Conservation (phyloP, 2,888 invertebrate species). For the Drosophila acutilabella region DNA sequence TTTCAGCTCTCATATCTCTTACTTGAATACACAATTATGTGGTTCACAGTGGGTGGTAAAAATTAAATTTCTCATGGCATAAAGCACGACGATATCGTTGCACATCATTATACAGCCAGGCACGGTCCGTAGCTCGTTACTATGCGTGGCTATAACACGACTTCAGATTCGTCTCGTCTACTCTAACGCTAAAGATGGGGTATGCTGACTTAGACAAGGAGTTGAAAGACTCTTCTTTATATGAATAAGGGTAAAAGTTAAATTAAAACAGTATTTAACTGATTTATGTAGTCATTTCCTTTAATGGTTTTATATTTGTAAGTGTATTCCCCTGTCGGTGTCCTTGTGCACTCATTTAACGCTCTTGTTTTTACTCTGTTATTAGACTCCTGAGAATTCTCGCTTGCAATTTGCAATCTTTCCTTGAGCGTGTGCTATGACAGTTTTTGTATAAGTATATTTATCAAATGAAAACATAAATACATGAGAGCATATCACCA, state of each 20-base stretch:
- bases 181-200: slow-evolving; percentile 21
- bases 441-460: slow-evolving; percentile 66
- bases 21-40: slow-evolving; percentile 78
- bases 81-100: slow-evolving; percentile 61
- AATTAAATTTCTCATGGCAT: slow-evolving; percentile 73
- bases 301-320: no score
- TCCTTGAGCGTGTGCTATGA: slow-evolving; percentile 51
- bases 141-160: slow-evolving; percentile 63
- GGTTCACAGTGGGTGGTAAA: slow-evolving; percentile 48
- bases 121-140: slow-evolving; percentile 62
- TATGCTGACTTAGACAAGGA: neutral
- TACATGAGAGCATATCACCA: slow-evolving; percentile 34
- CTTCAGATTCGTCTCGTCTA: slow-evolving; percentile 61
- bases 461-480: slow-evolving; percentile 66
- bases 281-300: no score
- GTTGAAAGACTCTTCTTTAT: neutral
- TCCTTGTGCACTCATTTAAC: neutral
- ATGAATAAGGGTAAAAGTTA: neutral
- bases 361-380: slow-evolving; percentile 50
- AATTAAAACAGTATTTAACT: no score
- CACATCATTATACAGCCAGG: slow-evolving; percentile 74
- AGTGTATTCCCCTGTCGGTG: slow-evolving; percentile 30
- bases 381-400: slow-evolving; percentile 71
- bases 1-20: slow-evolving; percentile 73
- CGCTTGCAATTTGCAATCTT: slow-evolving; percentile 71